Evolutionary conservation across 2,888 invertebrate genomes (phyloP).

Genomic region (Eupithecia subumbrata): DNA sequence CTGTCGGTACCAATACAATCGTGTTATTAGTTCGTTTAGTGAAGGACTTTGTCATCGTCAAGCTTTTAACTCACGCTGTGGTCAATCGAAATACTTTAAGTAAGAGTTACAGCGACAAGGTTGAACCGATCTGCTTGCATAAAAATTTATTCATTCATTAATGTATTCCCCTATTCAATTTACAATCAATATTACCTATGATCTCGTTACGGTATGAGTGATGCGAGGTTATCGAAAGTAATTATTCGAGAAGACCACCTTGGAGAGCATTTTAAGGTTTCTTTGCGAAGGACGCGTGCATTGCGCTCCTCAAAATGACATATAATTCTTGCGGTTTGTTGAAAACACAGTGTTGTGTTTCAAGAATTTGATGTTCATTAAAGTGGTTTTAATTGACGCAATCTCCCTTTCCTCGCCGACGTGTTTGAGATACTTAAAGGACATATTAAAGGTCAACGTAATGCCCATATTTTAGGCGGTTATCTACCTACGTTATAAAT

Average conservation of each 20-base stretch:
- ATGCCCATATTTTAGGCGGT: slow-evolving; percentile 39
- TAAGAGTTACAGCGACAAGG: slow-evolving; percentile 21
- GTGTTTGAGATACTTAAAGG: slow-evolving; percentile 45
- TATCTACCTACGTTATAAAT: slow-evolving; percentile 35
- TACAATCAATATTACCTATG: slow-evolving; percentile 48
- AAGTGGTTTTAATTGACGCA: slow-evolving; percentile 43
- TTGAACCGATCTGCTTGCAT: slow-evolving; percentile 15
- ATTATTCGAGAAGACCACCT: slow-evolving; percentile 67
- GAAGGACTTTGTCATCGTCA: slow-evolving; percentile 34
- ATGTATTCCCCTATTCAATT: slow-evolving; percentile 56
- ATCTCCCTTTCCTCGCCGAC: slow-evolving; percentile 42
- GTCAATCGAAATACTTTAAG: neutral
- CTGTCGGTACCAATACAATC: slow-evolving; percentile 41
- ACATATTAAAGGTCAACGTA: slow-evolving; percentile 41
- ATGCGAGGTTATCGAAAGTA: slow-evolving; percentile 69
- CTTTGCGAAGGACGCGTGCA: slow-evolving; percentile 53
- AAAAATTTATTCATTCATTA: slow-evolving; percentile 37
- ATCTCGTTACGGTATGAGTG: slow-evolving; percentile 47
- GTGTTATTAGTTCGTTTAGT: slow-evolving; percentile 30
- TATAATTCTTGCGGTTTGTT: slow-evolving; percentile 48
- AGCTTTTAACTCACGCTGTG: slow-evolving; percentile 18
- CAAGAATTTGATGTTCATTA: slow-evolving; percentile 42
- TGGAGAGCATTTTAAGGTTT: slow-evolving; percentile 69
- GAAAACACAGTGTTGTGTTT: slow-evolving; percentile 46
- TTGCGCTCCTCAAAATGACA: slow-evolving; percentile 40